Evolutionary conservation across 2,888 invertebrate species (phyloP), one percentile per base, ranked within the genome.

Genomic region (Pterostichus niger): DNA sequence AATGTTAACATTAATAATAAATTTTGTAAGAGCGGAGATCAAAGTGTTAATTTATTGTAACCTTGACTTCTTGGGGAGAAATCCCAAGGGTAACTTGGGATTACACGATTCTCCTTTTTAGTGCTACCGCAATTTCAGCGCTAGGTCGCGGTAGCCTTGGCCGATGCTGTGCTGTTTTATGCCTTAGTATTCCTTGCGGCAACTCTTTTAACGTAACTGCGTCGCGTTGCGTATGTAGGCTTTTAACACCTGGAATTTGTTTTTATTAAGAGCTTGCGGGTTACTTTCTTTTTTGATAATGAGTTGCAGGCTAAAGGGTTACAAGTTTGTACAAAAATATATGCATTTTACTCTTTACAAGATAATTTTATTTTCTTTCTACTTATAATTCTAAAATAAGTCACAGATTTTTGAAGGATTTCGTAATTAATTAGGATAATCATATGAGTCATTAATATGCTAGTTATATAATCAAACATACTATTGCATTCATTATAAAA

Each of bases 1-100:
- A 71, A 71, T 71, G 40, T 71, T 44, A 71, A 71, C 68, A 46
- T 71, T 71, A 71, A 71, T 71, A 71, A 44, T 71, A 44, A 24
- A 71, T 44, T 15, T 44, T 5, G 13, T 40, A 59, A 78, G 61
- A 17, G 44, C 61, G 59, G n/a, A 59, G 56, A 78, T 59, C 59
- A 35, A 56, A 59, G 78, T 59, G 59, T 59, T 78, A 78, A 78
- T 78, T 78, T 78, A 61, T 78, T 78, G 78, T 56, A 59, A 78
- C 78, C 78, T 78, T 78, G 78, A 61, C 78, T 61, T 75, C 59
- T 59, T 9, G 59, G 56, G 33, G 40, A 10, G 40, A 9, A n/a
- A 11, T 78, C 78, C 40, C 78, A 44, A 40, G 78, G 78, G 78
- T 61, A 17, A 44, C 24, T 78, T 11, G 35, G 78, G 78, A 76